A percentile compares a stretch with the other conserved stretches of the same genome.
phyloP scores from a whole-genome alignment of 2,888 invertebrate genomes.

The Shargacucullia verbasci region DNA sequence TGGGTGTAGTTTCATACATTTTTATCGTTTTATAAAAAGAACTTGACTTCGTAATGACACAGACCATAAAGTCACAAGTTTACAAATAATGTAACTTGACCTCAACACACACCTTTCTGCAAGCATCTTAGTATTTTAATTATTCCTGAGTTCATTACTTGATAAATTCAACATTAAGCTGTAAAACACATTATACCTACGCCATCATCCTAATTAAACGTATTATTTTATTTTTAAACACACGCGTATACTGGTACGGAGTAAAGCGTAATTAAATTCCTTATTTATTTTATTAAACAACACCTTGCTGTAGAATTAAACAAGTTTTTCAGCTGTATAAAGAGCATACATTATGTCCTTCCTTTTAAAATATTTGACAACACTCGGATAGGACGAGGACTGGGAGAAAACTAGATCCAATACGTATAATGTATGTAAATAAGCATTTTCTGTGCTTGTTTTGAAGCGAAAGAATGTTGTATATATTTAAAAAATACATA shows the following conservation, averaged over 20 bases:
- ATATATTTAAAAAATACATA: slow-evolving; percentile 32
- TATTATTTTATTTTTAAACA: slow-evolving; percentile 53
- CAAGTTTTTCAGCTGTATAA: slow-evolving; percentile 30
- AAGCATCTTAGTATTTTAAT: slow-evolving; percentile 55
- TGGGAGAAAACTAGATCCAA: slow-evolving; percentile 32
- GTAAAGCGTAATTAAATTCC: slow-evolving; percentile 42
- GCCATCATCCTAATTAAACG: slow-evolving; percentile 52
- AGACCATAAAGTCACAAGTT: slow-evolving; percentile 42
- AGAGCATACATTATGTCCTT: slow-evolving; percentile 19
- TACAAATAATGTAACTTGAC: slow-evolving; percentile 45
- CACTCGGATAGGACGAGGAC: slow-evolving; percentile 10
- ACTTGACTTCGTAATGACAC: not conserved
- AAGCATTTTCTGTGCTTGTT: slow-evolving; percentile 27
- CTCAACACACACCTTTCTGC: slow-evolving; percentile 27
- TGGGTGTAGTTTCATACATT: slow-evolving; percentile 14
- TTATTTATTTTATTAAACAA: slow-evolving; percentile 49
- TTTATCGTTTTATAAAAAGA: slow-evolving; percentile 31
- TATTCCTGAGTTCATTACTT: slow-evolving; percentile 49
- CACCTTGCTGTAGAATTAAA: slow-evolving; percentile 31
- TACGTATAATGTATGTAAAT: slow-evolving; percentile 41
- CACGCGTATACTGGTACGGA: slow-evolving; percentile 22
- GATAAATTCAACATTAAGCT: slow-evolving; percentile 58
- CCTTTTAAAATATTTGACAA: slow-evolving; percentile 45
- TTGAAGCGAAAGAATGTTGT: slow-evolving; percentile 24
- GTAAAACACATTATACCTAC: slow-evolving; percentile 53